Evolutionary conservation across 2,797 vertebrate species (phyloP).

Genomic region (Sebastes steindachneri): DNA sequence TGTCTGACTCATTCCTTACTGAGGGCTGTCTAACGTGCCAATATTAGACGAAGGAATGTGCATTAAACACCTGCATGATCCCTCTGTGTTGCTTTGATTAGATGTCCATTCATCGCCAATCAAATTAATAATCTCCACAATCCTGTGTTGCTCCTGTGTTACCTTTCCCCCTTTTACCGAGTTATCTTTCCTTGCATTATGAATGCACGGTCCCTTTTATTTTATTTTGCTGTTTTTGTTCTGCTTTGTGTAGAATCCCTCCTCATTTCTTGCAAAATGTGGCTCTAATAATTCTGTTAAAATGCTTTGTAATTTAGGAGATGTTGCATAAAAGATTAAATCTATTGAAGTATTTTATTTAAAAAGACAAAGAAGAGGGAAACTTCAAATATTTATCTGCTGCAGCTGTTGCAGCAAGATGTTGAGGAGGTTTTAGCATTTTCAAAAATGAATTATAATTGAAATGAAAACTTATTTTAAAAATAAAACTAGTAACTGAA

Average conservation of each 20-base stretch:
- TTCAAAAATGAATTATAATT: conserved; percentile 88
- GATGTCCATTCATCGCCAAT: conserved; percentile 63
- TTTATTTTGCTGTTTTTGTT: conserved; percentile 54
- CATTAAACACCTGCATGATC: conserved; percentile 71
- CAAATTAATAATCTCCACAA: conserved; percentile 61
- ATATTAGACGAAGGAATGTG: conserved; percentile 56
- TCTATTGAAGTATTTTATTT: conserved; percentile 96
- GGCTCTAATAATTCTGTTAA: conserved; percentile 76
- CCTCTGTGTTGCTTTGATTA: conserved; percentile 73
- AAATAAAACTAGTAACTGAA: conserved; percentile 88
- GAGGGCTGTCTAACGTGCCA: conserved; percentile 61
- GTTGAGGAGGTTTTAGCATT: conserved; percentile 85
- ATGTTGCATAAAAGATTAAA: conserved; percentile 87
- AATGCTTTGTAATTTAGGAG: conserved; percentile 91
- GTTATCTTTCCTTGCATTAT: conserved; percentile 70
- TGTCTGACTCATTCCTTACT: conserved; percentile 58
- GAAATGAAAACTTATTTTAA: conserved; percentile 99
- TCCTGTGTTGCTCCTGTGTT: conserved; percentile 53
- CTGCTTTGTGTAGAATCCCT: conserved; percentile 77
- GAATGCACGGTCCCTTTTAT: conserved; percentile 70
- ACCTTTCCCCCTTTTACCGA: conserved; percentile 33
- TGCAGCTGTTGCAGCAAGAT: conserved; percentile 80
- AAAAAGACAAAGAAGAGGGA: conserved; percentile 78
- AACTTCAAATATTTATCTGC: conserved; percentile 77
- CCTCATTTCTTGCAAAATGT: conserved; percentile 87